These are phyloP conservation scores for Vimba vimba DNA, from an alignment of 2,113 vertebrate genomes.

Conservation along the genomic window DNA sequence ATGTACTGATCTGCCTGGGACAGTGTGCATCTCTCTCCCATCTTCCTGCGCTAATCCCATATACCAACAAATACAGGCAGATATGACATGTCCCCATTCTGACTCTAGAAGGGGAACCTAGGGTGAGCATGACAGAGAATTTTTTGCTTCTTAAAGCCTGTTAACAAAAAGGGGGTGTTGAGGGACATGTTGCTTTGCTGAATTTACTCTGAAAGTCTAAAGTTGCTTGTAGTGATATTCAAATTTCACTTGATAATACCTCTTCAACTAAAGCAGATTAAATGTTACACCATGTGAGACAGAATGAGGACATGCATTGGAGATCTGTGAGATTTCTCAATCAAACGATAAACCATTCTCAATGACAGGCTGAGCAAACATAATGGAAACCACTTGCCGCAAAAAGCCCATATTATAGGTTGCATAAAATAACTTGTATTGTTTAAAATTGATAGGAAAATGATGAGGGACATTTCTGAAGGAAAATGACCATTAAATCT, in stretches of 20 bases:
- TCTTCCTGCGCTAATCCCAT: constrained; percentile 19
- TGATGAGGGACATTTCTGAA: not conserved
- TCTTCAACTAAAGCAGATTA: not conserved
- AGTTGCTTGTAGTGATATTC: not conserved
- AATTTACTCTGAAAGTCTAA: not conserved
- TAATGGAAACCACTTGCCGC: not conserved
- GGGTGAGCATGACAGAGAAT: not conserved
- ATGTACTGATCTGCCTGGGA: constrained; percentile 18
- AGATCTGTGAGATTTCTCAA: not conserved
- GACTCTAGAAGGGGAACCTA: not conserved
- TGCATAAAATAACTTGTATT: not conserved
- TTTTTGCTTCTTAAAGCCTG: not conserved
- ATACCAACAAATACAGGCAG: constrained; percentile 19
- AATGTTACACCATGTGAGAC: constrained; percentile 47
- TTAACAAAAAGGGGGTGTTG: not conserved
- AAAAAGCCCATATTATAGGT: not conserved
- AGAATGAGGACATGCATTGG: constrained; percentile 66
- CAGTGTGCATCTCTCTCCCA: constrained; percentile 8
- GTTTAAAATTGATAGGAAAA: not conserved
- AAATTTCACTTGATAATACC: not conserved
- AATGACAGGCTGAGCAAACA: not conserved
- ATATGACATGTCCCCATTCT: not conserved
- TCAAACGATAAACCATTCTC: constrained; percentile 6
- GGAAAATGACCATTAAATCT: not conserved
- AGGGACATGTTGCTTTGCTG: not conserved